These are phyloP conservation scores for Sylvilagus bachmani DNA, from an alignment of 2,113 vertebrate species.

Conservation along the genomic window DNA sequence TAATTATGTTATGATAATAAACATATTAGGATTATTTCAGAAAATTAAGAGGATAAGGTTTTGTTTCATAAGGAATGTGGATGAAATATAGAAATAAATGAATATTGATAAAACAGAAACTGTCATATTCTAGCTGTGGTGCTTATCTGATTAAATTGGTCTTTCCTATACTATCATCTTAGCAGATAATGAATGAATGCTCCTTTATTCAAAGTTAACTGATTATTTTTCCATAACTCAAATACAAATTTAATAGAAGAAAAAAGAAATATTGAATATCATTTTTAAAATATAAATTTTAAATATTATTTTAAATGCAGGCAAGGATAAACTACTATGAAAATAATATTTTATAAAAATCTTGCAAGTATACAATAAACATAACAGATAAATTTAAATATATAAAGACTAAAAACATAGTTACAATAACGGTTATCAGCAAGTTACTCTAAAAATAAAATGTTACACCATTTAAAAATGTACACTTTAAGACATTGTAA, in stretches of 20 bases:
- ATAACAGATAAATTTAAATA: not conserved
- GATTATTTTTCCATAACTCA: not conserved
- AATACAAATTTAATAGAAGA: not conserved
- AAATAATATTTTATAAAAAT: not conserved
- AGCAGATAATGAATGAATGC: not conserved
- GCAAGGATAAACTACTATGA: not conserved
- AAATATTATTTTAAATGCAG: not conserved
- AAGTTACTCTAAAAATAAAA: not conserved
- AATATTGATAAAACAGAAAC: not conserved
- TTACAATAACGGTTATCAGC: not conserved
- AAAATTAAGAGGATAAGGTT: not conserved
- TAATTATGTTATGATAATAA: not conserved
- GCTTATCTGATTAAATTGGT: not conserved
- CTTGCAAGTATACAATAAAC: not conserved
- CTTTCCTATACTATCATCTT: not conserved
- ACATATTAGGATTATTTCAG: not conserved
- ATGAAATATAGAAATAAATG: not conserved
- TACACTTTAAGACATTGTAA: not conserved
- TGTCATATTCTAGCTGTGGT: not conserved
- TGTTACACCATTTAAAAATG: not conserved
- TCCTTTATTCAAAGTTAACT: not conserved
- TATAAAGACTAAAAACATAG: not conserved
- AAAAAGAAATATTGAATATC: not conserved
- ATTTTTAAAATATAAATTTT: not conserved
- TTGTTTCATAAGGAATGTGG: not conserved